Conservation (phyloP, 2,888 invertebrate genomes). For the Tenodera sinensis region DNA sequence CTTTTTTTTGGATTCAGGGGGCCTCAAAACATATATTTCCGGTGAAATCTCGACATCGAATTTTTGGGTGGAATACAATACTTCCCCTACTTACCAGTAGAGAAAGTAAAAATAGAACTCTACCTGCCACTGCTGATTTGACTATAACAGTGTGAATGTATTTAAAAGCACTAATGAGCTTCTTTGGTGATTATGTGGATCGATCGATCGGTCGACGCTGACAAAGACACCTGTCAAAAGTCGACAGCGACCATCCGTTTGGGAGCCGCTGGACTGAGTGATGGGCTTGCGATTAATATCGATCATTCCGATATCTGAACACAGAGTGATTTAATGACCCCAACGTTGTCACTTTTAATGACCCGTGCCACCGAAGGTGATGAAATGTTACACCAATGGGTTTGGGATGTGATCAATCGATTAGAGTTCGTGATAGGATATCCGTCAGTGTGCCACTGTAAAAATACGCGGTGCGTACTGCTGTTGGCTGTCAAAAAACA, state of each 20-base stretch:
- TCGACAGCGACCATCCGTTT: not conserved
- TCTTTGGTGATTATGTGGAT: not conserved
- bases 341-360: not conserved
- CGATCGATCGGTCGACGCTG: not conserved
- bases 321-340: not conserved
- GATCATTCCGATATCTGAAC: not conserved
- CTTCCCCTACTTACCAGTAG: too few species aligned
- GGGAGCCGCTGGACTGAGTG: not conserved
- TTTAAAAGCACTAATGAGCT: not conserved
- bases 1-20: too few species aligned
- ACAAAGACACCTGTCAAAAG: not conserved
- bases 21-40: too few species aligned
- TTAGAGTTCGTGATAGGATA: not conserved
- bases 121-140: too few species aligned
- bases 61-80: too few species aligned
- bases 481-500: not conserved
- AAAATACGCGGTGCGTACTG: too few species aligned
- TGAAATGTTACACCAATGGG: not conserved
- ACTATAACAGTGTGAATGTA: not conserved
- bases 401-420: not conserved
- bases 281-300: not conserved
- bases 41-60: too few species aligned
- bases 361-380: not conserved
- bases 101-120: too few species aligned
- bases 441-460: not conserved